Conservation (phyloP, 1,140 invertebrate genomes). For the Diachasmimorpha longicaudata region DNA sequence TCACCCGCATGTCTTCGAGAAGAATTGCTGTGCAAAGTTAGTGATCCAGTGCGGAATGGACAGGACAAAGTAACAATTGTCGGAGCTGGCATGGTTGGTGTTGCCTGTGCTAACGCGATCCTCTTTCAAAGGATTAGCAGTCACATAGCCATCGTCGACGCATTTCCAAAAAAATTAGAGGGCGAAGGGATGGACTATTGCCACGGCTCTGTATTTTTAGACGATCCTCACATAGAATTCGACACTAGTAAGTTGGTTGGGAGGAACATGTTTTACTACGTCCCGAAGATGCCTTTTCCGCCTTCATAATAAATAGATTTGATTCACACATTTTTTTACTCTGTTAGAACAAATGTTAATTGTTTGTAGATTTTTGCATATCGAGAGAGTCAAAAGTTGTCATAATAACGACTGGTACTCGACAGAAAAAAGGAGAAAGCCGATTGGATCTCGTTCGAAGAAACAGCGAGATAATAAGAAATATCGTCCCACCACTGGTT, state of each 20-base stretch:
- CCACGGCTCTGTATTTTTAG: conserved; percentile 66
- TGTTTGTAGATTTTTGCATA: conserved; percentile 63
- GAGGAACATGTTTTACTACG: too few relatives aligned
- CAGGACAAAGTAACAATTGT: conserved; percentile 67
- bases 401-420: conserved; percentile 67
- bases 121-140: conserved; percentile 67
- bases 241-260: conserved; percentile 56
- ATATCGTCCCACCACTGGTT: conserved; percentile 65
- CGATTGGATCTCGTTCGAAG: conserved; percentile 65
- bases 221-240: conserved; percentile 60
- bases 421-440: conserved; percentile 65
- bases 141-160: conserved; percentile 68
- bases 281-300: too few relatives aligned
- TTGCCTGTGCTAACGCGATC: conserved; percentile 66
- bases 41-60: conserved; percentile 44
- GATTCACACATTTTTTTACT: too few relatives aligned
- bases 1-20: conserved; percentile 40
- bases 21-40: conserved; percentile 48
- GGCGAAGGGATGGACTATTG: conserved; percentile 67
- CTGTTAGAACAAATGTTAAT: too few relatives aligned
- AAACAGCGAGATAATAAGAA: conserved; percentile 69
- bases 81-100: conserved; percentile 70
- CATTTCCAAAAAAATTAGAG: conserved; percentile 66
- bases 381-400: conserved; percentile 67
- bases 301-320: too few relatives aligned